Evolutionary conservation across 2,797 vertebrate species (phyloP), one percentile per base, ranked within the genome.

Genomic region (Phoebastria nigripes): DNA sequence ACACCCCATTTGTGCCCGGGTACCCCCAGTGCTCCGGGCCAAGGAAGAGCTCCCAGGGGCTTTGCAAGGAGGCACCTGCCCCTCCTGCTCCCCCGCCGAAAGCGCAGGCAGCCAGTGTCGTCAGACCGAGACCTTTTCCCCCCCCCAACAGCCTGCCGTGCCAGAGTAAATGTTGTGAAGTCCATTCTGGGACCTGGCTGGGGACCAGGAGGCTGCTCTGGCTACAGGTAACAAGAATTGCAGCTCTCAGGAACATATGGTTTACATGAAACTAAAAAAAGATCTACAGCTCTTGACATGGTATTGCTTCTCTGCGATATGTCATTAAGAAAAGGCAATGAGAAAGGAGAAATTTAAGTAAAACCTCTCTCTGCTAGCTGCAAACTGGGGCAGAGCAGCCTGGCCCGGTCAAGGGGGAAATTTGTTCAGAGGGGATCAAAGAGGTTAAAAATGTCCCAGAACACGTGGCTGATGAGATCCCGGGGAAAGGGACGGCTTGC

Each of bases 131-230:
- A 89, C 93, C 85, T 88, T 90, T 89, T 47, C 78, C 86, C 96
- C 63, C 29, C 18, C 37, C 8, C 37, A 8, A 0, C 87, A 94
- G 87, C 62, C 82, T 66, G 41, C 59, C 1, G 26, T 93, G 94
- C 96, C 96, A 97, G 94, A 95, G 66, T 93, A 97, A 96, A 94
- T 80, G 82, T 84, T 94, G 77, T 73, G 82, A 85, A 93, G 93
- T 82, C 83, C 95, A 87, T 94, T 96, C 91, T 72, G 88, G 87
- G 91, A 96, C 55, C 87, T 95, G 94, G 92, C 89, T 54, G 58
- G 74, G 82, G 61, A 93, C 93, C 95, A 95, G 86, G 74, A 89
- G 74, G 90, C 94, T 92, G 91, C 87, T 96, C 96, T 96, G 94
- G 89, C 89, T 96, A 20, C 89, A 96, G 94, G 93, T 96, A 93